These are phyloP conservation scores for Pantherophis guttatus DNA, from an alignment of 2,113 vertebrate genomes.

Conservation along the genomic window DNA sequence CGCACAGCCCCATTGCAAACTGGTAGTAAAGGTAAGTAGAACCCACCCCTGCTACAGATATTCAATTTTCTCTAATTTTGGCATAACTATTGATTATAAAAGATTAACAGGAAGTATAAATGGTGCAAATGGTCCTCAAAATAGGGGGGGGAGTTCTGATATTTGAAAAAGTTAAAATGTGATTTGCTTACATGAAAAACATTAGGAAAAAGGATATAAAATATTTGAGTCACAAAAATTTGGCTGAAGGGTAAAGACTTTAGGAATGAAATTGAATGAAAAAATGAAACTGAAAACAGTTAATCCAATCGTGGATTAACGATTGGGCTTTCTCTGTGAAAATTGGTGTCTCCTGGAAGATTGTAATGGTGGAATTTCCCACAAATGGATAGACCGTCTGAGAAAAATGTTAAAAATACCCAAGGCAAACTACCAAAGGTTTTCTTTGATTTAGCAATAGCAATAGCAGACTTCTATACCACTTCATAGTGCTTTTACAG, in stretches of 20 bases:
- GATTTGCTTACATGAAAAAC: background rate
- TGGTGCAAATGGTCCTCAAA: background rate
- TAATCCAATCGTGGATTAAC: background rate
- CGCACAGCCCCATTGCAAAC: too few relatives aligned
- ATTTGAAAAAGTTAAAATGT: background rate
- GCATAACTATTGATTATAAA: background rate
- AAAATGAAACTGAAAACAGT: background rate
- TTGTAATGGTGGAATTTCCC: background rate
- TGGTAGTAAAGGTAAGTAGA: too few relatives aligned
- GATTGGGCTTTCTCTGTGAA: background rate
- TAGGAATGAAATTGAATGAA: background rate
- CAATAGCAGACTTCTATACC: too few relatives aligned
- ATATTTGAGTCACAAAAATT: background rate
- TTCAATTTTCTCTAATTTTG: background rate
- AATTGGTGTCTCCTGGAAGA: background rate
- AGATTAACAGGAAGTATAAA: background rate
- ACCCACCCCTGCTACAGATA: background rate
- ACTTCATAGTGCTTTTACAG: too few relatives aligned
- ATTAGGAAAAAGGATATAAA: background rate
- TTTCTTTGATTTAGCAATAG: background rate
- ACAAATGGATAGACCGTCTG: background rate
- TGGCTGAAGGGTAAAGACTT: background rate
- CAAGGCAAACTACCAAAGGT: background rate
- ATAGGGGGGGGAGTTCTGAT: background rate
- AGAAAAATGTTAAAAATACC: background rate